phyloP scores from a whole-genome alignment of 1,140 invertebrate species.

The Nebria ingens region DNA sequence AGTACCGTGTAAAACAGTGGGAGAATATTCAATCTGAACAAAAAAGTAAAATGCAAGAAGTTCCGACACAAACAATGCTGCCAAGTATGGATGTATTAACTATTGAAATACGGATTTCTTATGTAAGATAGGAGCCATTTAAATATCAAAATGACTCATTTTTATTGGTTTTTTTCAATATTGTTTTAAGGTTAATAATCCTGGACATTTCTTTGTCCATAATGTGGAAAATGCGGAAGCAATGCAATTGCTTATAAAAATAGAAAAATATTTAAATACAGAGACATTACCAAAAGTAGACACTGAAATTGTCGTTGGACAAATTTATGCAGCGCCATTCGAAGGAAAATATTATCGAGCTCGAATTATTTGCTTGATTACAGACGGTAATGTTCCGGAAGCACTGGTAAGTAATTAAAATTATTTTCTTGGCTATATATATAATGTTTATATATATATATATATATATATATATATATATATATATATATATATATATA shows the following conservation, averaged over 20 bases:
- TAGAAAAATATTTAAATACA: conserved; percentile 25
- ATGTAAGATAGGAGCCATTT: too few relatives aligned
- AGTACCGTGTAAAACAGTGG: conserved; percentile 22
- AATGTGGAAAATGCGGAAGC: conserved; percentile 34
- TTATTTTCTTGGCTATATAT: too few relatives aligned
- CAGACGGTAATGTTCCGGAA: conserved; percentile 18
- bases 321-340: conserved; percentile 33
- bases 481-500: too few relatives aligned
- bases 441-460: too few relatives aligned
- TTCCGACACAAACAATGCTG: not conserved
- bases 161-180: too few relatives aligned
- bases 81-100: not conserved
- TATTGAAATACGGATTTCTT: not conserved
- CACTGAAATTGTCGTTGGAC: conserved; percentile 22
- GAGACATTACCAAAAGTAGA: conserved; percentile 14
- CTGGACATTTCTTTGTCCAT: conserved; percentile 51
- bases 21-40: not conserved
- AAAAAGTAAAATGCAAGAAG: not conserved
- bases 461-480: too few relatives aligned
- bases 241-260: conserved; percentile 19
- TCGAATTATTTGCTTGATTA: conserved; percentile 23
- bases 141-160: too few relatives aligned
- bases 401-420: too few relatives aligned
- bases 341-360: conserved; percentile 33
- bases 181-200: conserved; percentile 39